Evolutionary conservation across 2,797 vertebrate species (phyloP).

Genomic region (Acridotheres tristis): DNA sequence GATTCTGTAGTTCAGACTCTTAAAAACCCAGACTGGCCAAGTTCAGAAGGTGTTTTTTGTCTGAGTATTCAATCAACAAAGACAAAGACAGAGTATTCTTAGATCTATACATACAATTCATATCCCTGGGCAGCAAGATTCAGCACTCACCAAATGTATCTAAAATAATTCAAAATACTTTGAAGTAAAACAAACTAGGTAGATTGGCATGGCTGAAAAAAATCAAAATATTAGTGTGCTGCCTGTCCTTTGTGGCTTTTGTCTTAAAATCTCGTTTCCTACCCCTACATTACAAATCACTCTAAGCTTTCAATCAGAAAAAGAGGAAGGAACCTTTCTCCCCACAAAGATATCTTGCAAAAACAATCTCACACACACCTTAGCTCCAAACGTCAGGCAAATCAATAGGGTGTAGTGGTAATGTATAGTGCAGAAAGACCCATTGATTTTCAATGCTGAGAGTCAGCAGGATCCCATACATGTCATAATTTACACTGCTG

Average conservation of each 20-base stretch:
- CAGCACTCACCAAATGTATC: not conserved
- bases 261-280: not conserved
- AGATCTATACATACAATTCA: not conserved
- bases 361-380: not conserved
- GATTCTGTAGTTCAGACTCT: not conserved
- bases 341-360: not conserved
- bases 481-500: not conserved
- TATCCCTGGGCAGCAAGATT: not conserved
- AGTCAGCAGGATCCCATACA: not conserved
- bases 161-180: not conserved
- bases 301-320: not conserved
- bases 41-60: not conserved
- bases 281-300: not conserved
- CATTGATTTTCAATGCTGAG: not conserved
- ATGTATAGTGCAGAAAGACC: not conserved
- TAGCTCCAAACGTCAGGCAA: not conserved
- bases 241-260: not conserved
- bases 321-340: not conserved
- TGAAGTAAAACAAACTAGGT: not conserved
- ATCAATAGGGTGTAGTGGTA: not conserved
- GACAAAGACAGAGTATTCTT: not conserved
- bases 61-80: not conserved
- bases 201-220: not conserved
- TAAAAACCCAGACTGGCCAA: not conserved
- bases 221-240: not conserved